phyloP scores from a whole-genome alignment of 2,888 invertebrate species.

The Ischnura elegans region DNA sequence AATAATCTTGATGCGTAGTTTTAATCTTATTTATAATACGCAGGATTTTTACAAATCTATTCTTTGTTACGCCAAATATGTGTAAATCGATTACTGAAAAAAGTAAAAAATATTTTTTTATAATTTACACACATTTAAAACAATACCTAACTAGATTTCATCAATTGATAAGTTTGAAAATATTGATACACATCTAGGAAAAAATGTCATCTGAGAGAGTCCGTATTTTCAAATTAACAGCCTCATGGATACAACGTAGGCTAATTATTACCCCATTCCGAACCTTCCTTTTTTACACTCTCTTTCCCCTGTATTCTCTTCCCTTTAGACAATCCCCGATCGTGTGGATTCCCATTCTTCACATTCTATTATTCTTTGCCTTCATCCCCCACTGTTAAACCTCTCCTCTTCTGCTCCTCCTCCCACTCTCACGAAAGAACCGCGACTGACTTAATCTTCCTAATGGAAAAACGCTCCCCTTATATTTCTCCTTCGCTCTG shows the following conservation, averaged over 20 bases:
- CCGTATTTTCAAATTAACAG: background rate
- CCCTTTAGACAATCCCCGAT: background rate
- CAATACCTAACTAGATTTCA: too few relatives aligned
- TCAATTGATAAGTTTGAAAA: too few relatives aligned
- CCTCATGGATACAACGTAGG: background rate
- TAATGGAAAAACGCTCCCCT: background rate
- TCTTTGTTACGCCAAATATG: too few relatives aligned
- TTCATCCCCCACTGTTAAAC: background rate
- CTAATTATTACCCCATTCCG: background rate
- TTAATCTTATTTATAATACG: too few relatives aligned
- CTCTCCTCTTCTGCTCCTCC: background rate
- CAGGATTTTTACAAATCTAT: too few relatives aligned
- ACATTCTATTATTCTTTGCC: background rate
- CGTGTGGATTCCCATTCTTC: background rate
- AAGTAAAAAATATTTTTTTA: too few relatives aligned
- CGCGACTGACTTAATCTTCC: constrained; percentile 15
- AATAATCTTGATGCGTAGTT: too few relatives aligned
- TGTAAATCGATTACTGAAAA: too few relatives aligned
- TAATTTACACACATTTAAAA: too few relatives aligned
- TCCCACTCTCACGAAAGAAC: background rate
- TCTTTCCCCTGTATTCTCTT: background rate
- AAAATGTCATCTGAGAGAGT: too few relatives aligned
- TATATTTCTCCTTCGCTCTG: background rate
- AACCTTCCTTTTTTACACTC: background rate
- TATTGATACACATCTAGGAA: too few relatives aligned